Base-by-base conservation (phyloP, 2,888 invertebrate species). In the Habrosyne pyritoides region DNA sequence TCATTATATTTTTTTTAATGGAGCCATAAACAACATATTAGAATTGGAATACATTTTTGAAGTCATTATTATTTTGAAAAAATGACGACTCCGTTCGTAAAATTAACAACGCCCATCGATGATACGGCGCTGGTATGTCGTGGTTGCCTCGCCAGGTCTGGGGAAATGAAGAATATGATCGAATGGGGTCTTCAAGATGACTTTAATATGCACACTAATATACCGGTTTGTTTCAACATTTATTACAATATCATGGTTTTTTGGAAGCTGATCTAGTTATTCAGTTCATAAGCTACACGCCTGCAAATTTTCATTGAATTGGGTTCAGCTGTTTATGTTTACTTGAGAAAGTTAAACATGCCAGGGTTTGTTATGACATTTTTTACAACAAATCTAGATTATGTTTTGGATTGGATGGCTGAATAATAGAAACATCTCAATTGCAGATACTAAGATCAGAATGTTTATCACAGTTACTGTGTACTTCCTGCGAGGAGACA, bases 81-180 rank as follows among this genome's bases (percentile, higher is more conserved):
- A 67, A 84, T 85, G 84, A 63, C 73, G 26, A 72, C 75, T 21
- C 75, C 81, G 0, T 81, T 67, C 49, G 64, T 71, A 12, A 69
- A 77, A 64, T 58, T 79, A 21, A 66, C 67, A 2, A 68, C 71
- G 10, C 73, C 81, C 0, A 26, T 81, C 7, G 67, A 70, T 21
- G 75, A 76, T 10, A 60, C 67, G n/a, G 52, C 77, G 0, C 36
- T 77, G 6, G 63, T 89, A 7, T 92, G 91, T 54, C 85, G 91
- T 3, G 88, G 87, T 0, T 92, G 91, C 55, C 69, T 91, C 3
- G 77, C 78, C 0, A 77, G 81, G 1, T 73, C 79, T 0, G 86
- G 86, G 0, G 84, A 85, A 63, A 88, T 92, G 89, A 91, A 90
- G 59, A 86, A 89, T 52, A 88, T 91, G 69, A 69, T 75, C 0